Conservation (phyloP, 2,888 invertebrate species). For the Chymomyza fuscimana region DNA sequence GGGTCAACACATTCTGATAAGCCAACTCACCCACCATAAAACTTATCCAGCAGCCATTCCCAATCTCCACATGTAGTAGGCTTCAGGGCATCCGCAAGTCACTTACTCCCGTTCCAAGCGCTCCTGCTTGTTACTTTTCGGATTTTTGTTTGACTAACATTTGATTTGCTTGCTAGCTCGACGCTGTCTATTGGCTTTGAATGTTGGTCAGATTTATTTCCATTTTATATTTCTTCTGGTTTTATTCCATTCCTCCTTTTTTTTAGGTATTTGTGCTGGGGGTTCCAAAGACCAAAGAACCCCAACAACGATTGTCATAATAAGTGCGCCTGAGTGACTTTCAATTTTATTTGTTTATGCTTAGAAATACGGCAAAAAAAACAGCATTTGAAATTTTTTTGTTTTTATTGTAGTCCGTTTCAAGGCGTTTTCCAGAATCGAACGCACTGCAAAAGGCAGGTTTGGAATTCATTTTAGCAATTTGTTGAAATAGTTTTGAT, state of each 20-base stretch:
- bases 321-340: slow-evolving; percentile 48
- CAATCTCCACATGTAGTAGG: too few species aligned
- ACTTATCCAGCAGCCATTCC: too few species aligned
- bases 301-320: slow-evolving; percentile 21
- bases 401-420: background rate
- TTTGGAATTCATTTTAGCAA: background rate
- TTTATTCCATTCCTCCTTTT: background rate
- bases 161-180: slow-evolving; percentile 45
- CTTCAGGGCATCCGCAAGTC: background rate
- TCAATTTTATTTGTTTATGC: slow-evolving; percentile 31
- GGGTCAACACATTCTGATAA: too few species aligned
- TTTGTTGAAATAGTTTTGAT: background rate
- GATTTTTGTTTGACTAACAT: slow-evolving; percentile 37
- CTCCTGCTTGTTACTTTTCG: background rate
- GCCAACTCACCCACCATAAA: too few species aligned
- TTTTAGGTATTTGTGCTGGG: slow-evolving; percentile 36
- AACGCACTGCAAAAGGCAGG: background rate
- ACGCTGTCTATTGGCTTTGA: background rate
- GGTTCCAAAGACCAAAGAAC: slow-evolving; percentile 32
- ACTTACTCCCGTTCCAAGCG: background rate
- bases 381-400: background rate
- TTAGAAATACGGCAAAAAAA: background rate
- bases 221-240: slow-evolving; percentile 35
- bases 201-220: slow-evolving; percentile 47
- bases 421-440: background rate